Percentiles rank a stretch among this genome's conserved stretches.
These are phyloP conservation scores for Drosophila nr. perissopoda DNA, from an alignment of 2,888 invertebrate genomes.

Conservation along the genomic window DNA sequence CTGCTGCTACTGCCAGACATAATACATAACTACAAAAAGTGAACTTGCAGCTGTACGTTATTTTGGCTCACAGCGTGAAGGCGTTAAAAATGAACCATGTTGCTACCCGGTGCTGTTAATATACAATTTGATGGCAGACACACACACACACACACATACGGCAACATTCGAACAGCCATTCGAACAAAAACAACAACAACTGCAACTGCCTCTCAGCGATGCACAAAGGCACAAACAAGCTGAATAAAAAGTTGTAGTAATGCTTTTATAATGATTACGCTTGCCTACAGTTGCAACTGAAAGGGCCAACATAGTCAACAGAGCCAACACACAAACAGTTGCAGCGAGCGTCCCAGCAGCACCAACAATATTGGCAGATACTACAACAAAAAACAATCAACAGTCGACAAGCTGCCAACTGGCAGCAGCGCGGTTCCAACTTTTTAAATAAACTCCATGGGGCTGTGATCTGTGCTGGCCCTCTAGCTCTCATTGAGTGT, in stretches of 20 bases:
- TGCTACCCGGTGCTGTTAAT: conserved; percentile 41
- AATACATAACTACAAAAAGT: conserved; percentile 1
- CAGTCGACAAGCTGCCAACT: conserved; percentile 47
- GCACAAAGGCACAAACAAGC: conserved; percentile 44
- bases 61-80: conserved; percentile 46
- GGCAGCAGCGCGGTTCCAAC: conserved; percentile 54
- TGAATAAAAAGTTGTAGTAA: conserved; percentile 71
- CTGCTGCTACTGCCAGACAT: conserved; percentile 1
- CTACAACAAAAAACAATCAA: conserved; percentile 32
- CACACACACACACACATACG: conserved; percentile 1
- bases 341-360: conserved; percentile 9
- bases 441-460: conserved; percentile 75
- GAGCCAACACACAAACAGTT: neutral
- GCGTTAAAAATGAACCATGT: conserved; percentile 23
- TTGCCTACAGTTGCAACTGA: conserved; percentile 26
- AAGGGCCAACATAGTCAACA: conserved; percentile 5
- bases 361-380: conserved; percentile 30
- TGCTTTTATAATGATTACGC: conserved; percentile 72
- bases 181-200: neutral
- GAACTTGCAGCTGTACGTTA: conserved; percentile 14
- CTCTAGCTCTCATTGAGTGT: neutral
- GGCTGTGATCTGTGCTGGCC: conserved; percentile 45
- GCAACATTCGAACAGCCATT: neutral
- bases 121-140: conserved; percentile 49
- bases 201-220: conserved; percentile 17